Conservation (phyloP, 2,888 invertebrate genomes). For the Perdita meconis region DNA sequence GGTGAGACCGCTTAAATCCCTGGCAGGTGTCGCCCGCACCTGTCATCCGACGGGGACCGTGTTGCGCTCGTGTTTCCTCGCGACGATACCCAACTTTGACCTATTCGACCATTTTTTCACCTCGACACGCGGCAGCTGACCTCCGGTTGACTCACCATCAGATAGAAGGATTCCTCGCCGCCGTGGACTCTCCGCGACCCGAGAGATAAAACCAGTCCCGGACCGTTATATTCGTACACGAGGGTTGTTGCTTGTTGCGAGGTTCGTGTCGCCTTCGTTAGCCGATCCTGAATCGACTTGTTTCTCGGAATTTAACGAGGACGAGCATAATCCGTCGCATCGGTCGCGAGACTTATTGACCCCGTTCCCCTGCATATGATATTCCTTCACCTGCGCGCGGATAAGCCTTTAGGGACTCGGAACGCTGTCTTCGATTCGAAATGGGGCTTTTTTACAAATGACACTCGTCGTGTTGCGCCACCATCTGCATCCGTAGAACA, state of each 20-base stretch:
- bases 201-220: slow-evolving; percentile 25
- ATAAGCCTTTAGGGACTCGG: neutral
- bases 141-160: slow-evolving; percentile 57
- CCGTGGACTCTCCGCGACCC: neutral
- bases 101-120: slow-evolving; percentile 41
- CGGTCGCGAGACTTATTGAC: slow-evolving; percentile 12
- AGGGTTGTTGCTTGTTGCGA: slow-evolving; percentile 9
- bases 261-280: slow-evolving; percentile 27
- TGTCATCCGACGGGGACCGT: slow-evolving; percentile 65
- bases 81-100: slow-evolving; percentile 57
- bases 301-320: slow-evolving; percentile 33
- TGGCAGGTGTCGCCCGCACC: slow-evolving; percentile 77
- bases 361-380: slow-evolving; percentile 24
- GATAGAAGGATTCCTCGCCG: no score
- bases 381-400: slow-evolving; percentile 24
- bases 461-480: slow-evolving; percentile 2
- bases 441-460: slow-evolving; percentile 27
- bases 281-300: slow-evolving; percentile 24
- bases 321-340: slow-evolving; percentile 18
- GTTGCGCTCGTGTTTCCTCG: slow-evolving; percentile 27
- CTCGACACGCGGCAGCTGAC: slow-evolving; percentile 53
- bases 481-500: slow-evolving; percentile 51
- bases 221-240: slow-evolving; percentile 13
- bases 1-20: slow-evolving; percentile 69
- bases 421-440: neutral